Base-by-base conservation (phyloP, 2,113 vertebrate species). In the Strix uralensis region DNA sequence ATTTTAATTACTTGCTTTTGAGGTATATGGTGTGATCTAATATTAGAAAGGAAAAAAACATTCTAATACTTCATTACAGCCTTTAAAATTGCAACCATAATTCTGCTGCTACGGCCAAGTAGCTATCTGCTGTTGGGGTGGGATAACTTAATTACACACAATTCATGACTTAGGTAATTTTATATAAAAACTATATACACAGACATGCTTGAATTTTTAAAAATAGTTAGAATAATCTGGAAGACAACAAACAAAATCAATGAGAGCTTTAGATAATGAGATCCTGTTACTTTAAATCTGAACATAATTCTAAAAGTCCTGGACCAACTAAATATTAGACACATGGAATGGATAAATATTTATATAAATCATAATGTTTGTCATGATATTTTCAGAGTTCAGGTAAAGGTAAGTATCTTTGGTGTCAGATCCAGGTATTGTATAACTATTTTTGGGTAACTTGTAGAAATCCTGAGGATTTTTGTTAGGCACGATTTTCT, bases 1-100 rank as follows among this genome's bases (percentile, higher is more conserved):
- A 21, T 36, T 86, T 88, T 92, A 94, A 91, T 95, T 94, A 91
- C 63, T 96, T 94, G 70, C 57, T 92, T 94, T 95, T 79, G 65
- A 89, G 70, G 14, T 87, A 36, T 63, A 29, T 71, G 15, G 63
- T 65, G 47, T 89, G 55, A 49, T 81, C 61, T 79, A 73, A 87
- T 91, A 62, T 87, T 92, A 86, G 83, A 74, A 88, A 70, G 65
- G 20, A 78, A 74, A 94, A 81, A 14, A 80, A 19, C 20, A 13
- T 63, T 78, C 47, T 71, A 51, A 34, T 89, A 75, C 21, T 94
- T 95, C 29, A 88, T 88, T 90, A 42, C 15, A 71, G 40, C 55
- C 38, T 74, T 81, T 91, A 86, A 92, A 96, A 89, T 65, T 81
- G n/a, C 20, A 79, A 63, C 51, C 22, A 42, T 92, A 83, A 78